Conservation (phyloP, 2,797 vertebrate genomes). For the Anas acuta region DNA sequence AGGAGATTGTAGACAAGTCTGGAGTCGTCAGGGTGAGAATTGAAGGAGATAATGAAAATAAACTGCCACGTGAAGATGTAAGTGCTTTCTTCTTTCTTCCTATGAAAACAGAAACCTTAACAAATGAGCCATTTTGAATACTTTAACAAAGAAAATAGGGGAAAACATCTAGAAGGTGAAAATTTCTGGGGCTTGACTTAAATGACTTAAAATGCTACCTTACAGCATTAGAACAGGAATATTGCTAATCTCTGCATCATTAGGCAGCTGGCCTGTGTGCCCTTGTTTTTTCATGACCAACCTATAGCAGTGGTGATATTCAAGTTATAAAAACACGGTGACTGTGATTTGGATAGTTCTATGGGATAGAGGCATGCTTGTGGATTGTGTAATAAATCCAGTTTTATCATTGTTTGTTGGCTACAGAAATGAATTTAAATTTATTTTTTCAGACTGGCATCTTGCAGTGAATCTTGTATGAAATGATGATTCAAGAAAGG, state of each 20-base stretch:
- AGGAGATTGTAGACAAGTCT: conserved; percentile 99
- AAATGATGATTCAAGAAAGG: neutral
- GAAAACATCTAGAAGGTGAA: neutral
- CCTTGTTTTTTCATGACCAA: neutral
- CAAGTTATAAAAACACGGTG: neutral
- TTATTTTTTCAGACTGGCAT: neutral
- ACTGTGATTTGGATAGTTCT: neutral
- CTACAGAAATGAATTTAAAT: neutral
- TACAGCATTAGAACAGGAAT: neutral
- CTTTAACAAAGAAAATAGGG: neutral
- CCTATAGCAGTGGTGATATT: neutral
- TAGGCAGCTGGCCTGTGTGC: neutral
- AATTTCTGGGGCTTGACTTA: neutral
- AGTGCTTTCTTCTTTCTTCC: conserved; percentile 67
- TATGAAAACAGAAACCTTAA: neutral
- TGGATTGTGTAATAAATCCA: neutral
- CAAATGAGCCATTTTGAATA: neutral
- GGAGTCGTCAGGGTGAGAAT: conserved; percentile 97
- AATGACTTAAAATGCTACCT: neutral
- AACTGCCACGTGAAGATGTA: conserved; percentile 94
- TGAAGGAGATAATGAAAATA: conserved; percentile 98
- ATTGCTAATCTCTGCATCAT: rapidly evolving
- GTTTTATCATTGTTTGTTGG: neutral
- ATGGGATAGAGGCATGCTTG: neutral
- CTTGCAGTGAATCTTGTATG: neutral